phyloP scores from a whole-genome alignment of 2,113 vertebrate species.

The Heliornis fulica region DNA sequence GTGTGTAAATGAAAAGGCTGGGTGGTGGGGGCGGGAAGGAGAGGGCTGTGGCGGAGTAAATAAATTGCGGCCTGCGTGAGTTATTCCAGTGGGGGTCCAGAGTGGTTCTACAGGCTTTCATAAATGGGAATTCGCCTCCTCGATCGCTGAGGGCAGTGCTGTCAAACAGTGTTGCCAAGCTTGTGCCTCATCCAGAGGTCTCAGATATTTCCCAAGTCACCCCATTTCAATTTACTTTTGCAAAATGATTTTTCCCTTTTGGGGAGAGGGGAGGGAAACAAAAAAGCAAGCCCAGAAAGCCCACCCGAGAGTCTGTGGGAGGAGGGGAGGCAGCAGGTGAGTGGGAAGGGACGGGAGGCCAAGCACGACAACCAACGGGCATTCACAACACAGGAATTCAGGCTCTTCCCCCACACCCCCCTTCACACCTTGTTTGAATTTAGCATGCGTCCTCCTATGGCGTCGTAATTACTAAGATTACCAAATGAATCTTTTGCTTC shows the following conservation, averaged over 20 bases:
- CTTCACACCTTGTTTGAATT: conserved; percentile 40
- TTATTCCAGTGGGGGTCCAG: conserved; percentile 48
- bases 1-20: conserved; percentile 52
- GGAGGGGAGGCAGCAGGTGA: not conserved
- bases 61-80: conserved; percentile 55
- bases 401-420: not conserved
- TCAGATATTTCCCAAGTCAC: not conserved
- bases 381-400: conserved; percentile 46
- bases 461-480: conserved; percentile 78
- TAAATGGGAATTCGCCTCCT: conserved; percentile 49
- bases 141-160: not conserved
- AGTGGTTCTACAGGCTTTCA: conserved; percentile 12
- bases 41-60: conserved; percentile 48
- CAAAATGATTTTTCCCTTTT: not conserved
- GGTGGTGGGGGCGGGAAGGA: not conserved
- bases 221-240: not conserved
- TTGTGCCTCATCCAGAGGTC: not conserved
- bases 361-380: not conserved
- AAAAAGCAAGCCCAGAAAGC: not conserved
- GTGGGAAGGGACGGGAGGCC: not conserved
- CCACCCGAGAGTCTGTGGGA: not conserved
- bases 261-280: fast-evolving
- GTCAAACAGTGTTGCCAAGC: not conserved
- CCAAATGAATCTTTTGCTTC: conserved; percentile 80
- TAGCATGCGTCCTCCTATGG: conserved; percentile 69